A percentile compares a stretch with the other conserved stretches of the same genome.
These are phyloP conservation scores for Sarcophaga peregrina DNA, from an alignment of 1,140 invertebrate genomes.

Conservation along the genomic window DNA sequence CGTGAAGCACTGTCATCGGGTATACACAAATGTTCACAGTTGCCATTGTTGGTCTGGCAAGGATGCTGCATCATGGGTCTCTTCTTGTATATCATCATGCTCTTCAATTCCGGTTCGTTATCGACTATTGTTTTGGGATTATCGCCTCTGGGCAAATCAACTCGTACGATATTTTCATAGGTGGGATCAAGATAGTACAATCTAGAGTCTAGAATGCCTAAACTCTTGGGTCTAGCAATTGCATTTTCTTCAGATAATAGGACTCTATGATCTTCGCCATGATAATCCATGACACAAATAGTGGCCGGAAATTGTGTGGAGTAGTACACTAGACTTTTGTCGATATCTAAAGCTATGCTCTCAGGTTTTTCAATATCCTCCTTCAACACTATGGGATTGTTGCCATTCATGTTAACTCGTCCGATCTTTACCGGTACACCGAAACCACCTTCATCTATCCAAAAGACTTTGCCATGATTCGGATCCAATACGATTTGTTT, in stretches of 20 bases:
- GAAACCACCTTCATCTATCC: constrained; percentile 94
- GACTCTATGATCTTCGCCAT: constrained; percentile 77
- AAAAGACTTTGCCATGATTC: constrained; percentile 90
- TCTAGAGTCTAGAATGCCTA: constrained; percentile 84
- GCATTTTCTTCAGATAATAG: constrained; percentile 77
- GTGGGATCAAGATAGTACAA: constrained; percentile 90
- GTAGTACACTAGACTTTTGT: constrained; percentile 87
- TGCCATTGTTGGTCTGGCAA: constrained; percentile 87
- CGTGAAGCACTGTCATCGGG: constrained; percentile 77
- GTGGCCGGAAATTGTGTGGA: constrained; percentile 81
- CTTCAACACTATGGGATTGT: constrained; percentile 77
- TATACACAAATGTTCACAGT: constrained; percentile 93
- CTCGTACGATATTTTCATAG: constrained; percentile 89
- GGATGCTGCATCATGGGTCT: constrained; percentile 84
- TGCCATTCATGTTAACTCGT: constrained; percentile 94
- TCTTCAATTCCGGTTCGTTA: constrained; percentile 88
- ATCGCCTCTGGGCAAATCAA: constrained; percentile 84
- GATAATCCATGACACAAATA: constrained; percentile 80
- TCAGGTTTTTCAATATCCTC: constrained; percentile 79
- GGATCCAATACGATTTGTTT: constrained; percentile 91
- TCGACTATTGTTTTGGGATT: constrained; percentile 83
- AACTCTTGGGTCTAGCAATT: constrained; percentile 81
- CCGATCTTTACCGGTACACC: constrained; percentile 93
- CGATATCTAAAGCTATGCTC: constrained; percentile 86
- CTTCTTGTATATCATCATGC: constrained; percentile 89